These are phyloP conservation scores for Pimpla rufipes DNA, from an alignment of 2,888 invertebrate species.

Conservation along the genomic window DNA sequence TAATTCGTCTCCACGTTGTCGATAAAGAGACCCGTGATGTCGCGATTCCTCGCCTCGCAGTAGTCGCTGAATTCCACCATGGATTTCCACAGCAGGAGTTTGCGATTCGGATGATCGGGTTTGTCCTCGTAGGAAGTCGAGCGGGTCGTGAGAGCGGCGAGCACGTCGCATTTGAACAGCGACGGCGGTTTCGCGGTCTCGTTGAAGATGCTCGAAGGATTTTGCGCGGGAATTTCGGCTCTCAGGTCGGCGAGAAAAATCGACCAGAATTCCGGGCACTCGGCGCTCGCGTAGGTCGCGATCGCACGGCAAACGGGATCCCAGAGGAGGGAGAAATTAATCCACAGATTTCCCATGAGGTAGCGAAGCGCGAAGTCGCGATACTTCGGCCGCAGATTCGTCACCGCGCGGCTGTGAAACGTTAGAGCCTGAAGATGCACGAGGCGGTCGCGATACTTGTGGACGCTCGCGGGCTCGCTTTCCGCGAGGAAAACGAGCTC, in stretches of 20 bases:
- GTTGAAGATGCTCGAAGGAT: conserved; percentile 84
- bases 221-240: conserved; percentile 85
- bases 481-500: conserved; percentile 88
- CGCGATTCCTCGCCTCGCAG: conserved; percentile 93
- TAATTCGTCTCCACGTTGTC: conserved; percentile 91
- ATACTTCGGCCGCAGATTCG: conserved; percentile 87
- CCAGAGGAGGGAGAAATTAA: conserved; percentile 96
- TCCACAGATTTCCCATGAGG: conserved; percentile 92
- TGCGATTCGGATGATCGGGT: conserved; percentile 91
- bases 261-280: conserved; percentile 90
- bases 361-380: conserved; percentile 91
- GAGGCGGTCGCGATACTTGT: conserved; percentile 93
- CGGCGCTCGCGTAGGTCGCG: conserved; percentile 89
- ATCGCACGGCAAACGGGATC: conserved; percentile 92
- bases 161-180: conserved; percentile 75
- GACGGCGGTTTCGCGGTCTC: conserved; percentile 81
- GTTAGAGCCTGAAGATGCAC: conserved; percentile 91
- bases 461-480: conserved; percentile 90
- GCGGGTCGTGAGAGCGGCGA: conserved; percentile 70
- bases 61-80: conserved; percentile 91
- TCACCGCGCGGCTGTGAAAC: conserved; percentile 84
- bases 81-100: conserved; percentile 93
- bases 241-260: conserved; percentile 88
- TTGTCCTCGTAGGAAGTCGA: conserved; percentile 86
- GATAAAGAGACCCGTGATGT: conserved; percentile 92